Percentiles rank a stretch among this genome's conserved stretches.
phyloP scores from a whole-genome alignment of 1,140 invertebrate species.

The Augochlora pura region DNA sequence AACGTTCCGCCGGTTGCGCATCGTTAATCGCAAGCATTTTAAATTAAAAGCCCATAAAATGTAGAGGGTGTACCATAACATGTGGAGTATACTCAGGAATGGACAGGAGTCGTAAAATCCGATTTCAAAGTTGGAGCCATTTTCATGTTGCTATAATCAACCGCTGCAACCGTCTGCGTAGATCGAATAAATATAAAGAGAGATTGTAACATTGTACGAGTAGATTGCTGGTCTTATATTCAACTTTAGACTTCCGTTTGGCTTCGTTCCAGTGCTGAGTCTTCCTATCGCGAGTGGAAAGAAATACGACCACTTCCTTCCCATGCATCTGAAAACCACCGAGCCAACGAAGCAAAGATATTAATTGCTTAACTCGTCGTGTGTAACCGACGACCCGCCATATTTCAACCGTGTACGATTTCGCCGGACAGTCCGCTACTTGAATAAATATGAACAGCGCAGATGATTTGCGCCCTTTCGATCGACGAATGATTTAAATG shows the following conservation, averaged over 20 bases:
- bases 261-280: not conserved
- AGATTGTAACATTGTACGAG: not conserved
- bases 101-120: too few relatives aligned
- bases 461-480: not conserved
- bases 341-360: not conserved
- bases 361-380: not conserved
- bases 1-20: too few relatives aligned
- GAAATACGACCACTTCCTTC: conserved; percentile 33
- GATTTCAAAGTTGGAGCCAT: too few relatives aligned
- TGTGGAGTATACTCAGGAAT: too few relatives aligned
- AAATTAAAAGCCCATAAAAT: too few relatives aligned
- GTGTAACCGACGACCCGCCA: not conserved
- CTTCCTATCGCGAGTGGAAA: conserved; percentile 13
- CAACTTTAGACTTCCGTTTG: conserved; percentile 14
- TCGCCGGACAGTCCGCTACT: not conserved
- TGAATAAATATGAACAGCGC: not conserved
- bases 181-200: too few relatives aligned
- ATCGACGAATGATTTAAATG: not conserved
- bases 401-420: not conserved
- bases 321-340: conserved; percentile 1
- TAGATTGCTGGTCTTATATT: not conserved
- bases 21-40: not conserved
- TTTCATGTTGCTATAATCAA: too few relatives aligned
- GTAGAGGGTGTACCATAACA: too few relatives aligned
- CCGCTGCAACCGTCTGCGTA: too few relatives aligned